Base-by-base conservation (phyloP, 2,888 invertebrate genomes). In the Coelinius sp. region DNA sequence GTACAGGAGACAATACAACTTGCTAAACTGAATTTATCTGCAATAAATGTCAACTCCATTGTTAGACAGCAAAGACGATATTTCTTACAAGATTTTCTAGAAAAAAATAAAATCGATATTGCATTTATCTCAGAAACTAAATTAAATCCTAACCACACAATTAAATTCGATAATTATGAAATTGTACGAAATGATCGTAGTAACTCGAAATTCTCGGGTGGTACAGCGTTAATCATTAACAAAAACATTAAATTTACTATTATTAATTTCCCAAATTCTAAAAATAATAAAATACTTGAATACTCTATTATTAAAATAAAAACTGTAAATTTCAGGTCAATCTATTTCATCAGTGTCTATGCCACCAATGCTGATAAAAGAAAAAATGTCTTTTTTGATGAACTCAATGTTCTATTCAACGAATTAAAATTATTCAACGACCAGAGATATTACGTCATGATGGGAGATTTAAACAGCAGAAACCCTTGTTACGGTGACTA, bases 391-490 rank as follows among this genome's bases (percentile, higher is more conserved):
- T n/a, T n/a, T n/a, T n/a, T n/a, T n/a, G n/a, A n/a, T n/a, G n/a
- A n/a, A n/a, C n/a, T n/a, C n/a, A 2, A 73, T 1, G 66, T 65
- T n/a, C 3, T 75, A 8, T 59, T 64, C 22, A 17, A 22, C 0
- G 25, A 66, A 10, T 25, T 56, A 3, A 27, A 63, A 1, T 20
- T 71, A 0, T 22, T 49, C 3, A 20, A 62, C 1, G 8, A 20
- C 0, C 53, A 71, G 6, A 49, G 41, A 0, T 73, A 44, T n/a
- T 70, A n/a, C n/a, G 24, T 75, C 1, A 59, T 70, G 0, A 70
- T 70, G 2, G 75, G 73, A 5, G 73, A 75, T 24, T 24, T 71
- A 1, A 75, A 75, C 41, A 70, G 73, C 0, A 63, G 68, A 14
- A 56, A 68, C 27, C 38, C 4, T 4, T n/a, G 14, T 7, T 75